Evolutionary conservation across 2,888 invertebrate species (phyloP), one percentile per base, ranked within the genome.

Genomic region (Pristionchus maxplancki): DNA sequence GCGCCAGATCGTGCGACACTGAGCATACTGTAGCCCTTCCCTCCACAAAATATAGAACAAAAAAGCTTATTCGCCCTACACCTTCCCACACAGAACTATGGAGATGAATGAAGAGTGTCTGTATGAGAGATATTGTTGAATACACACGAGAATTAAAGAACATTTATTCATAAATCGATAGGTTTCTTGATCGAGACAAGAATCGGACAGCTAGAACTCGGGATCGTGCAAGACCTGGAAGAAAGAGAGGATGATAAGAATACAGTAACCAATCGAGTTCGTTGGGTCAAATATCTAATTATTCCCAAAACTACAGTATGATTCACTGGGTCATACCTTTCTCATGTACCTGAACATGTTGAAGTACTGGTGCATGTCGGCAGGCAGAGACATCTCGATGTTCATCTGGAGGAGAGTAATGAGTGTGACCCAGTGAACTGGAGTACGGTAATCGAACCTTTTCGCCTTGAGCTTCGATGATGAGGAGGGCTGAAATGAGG

Each of bases 41-140:
- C 37, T 15, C 71, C 37, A 6, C 15, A 15, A 2, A 20, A 71
- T 28, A 71, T 71, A 71, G 71, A 71, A 71, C 71, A 71, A 37
- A 71, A 37, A 71, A 71, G 71, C 71, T 71, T 37, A 71, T 71
- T 71, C 71, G 37, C 71, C 31, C 37, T 31, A 37, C 24, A 17
- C 71, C 6, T 20, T 17, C 24, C 20, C 71, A 17, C 8, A 71
- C 24, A 24, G 20, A 37, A 71, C 37, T 58, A 24, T 20, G 37
- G 71, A 37, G 34, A 71, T 71, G 71, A 71, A 71, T 71, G 37
- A 71, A 71, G 71, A 37, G 71, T 71, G 71, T 71, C 58, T n/a
- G n/a, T 58, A 58, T 71, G 71, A 71, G 37, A 0, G 71, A 37
- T 24, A 3, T 8, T 20, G 31, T 28, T 62, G 62, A 17, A n/a